phyloP scores from a whole-genome alignment of 2,888 invertebrate species.

The Phyto melanocephala region DNA sequence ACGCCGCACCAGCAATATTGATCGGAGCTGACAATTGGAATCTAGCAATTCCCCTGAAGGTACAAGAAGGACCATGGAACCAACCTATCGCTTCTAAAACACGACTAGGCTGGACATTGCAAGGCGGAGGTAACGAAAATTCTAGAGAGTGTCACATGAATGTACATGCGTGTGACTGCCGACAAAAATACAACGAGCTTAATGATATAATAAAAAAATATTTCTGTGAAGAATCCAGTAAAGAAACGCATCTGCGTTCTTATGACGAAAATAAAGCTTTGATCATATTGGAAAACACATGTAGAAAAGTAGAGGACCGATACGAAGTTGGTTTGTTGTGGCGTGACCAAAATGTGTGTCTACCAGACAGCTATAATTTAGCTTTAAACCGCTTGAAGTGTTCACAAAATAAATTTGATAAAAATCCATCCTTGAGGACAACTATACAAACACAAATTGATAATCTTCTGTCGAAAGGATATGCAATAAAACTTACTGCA shows the following conservation, averaged over 20 bases:
- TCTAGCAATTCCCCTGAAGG: constrained; percentile 37
- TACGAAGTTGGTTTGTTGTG: constrained; percentile 37
- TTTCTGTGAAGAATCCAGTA: constrained; percentile 18
- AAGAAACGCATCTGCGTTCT: constrained; percentile 2
- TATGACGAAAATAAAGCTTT: constrained; percentile 13
- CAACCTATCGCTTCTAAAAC: constrained; percentile 33
- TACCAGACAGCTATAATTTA: constrained; percentile 36
- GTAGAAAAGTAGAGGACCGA: constrained; percentile 5
- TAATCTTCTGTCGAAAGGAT: constrained; percentile 50
- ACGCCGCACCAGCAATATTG: constrained; percentile 2
- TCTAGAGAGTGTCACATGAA: not conserved
- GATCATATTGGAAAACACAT: constrained; percentile 13
- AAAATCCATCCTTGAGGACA: not conserved
- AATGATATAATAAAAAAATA: constrained; percentile 45
- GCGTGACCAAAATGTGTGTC: constrained; percentile 11
- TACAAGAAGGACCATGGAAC: constrained; percentile 23
- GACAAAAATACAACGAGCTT: constrained; percentile 28
- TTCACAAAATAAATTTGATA: not conserved
- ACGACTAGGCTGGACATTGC: constrained; percentile 9
- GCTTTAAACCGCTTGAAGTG: constrained; percentile 22
- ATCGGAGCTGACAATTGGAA: constrained; percentile 28
- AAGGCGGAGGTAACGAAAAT: not conserved
- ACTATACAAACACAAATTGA: constrained; percentile 34
- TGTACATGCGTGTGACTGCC: constrained; percentile 43
- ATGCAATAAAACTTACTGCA: constrained; percentile 39